A percentile compares a stretch with the other conserved stretches of the same genome.
These are phyloP conservation scores for Nomada flava DNA, from an alignment of 2,888 invertebrate species.

Conservation along the genomic window DNA sequence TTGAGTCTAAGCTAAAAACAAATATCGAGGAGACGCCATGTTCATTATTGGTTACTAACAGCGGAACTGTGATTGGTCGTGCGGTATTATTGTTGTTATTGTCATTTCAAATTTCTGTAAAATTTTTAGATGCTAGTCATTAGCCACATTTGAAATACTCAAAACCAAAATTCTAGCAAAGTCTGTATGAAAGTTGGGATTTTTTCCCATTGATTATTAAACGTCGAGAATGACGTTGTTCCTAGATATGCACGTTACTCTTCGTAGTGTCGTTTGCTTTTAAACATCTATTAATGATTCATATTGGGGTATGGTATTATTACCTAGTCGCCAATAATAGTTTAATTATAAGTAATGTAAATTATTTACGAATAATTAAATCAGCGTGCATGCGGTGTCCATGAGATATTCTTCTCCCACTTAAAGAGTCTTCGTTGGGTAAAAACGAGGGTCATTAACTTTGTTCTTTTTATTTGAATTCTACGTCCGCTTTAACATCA, in stretches of 20 bases:
- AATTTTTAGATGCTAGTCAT: not conserved
- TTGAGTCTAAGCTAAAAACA: slow-evolving; percentile 21
- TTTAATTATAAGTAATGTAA: slow-evolving; percentile 60
- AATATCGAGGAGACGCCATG: slow-evolving; percentile 49
- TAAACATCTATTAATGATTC: slow-evolving; percentile 14
- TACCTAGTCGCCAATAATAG: slow-evolving; percentile 36
- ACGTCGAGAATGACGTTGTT: not conserved
- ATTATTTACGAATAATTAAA: slow-evolving; percentile 24
- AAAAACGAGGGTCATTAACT: slow-evolving; percentile 19
- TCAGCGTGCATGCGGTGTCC: not conserved
- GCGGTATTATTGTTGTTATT: slow-evolving; percentile 27
- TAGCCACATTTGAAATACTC: not conserved
- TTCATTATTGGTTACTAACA: slow-evolving; percentile 43
- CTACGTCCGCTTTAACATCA: slow-evolving; percentile 41
- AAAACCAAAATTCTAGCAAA: not conserved
- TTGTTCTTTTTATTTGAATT: slow-evolving; percentile 37
- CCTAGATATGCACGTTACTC: no score
- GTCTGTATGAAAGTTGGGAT: not conserved
- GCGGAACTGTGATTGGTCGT: slow-evolving; percentile 46
- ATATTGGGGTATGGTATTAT: slow-evolving; percentile 7
- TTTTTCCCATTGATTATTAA: not conserved
- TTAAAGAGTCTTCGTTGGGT: not conserved
- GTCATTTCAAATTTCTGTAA: slow-evolving; percentile 44
- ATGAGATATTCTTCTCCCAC: not conserved
- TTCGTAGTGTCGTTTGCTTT: not conserved